Evolutionary conservation across 2,113 vertebrate species (phyloP).

Genomic region (Raphicerus campestris): DNA sequence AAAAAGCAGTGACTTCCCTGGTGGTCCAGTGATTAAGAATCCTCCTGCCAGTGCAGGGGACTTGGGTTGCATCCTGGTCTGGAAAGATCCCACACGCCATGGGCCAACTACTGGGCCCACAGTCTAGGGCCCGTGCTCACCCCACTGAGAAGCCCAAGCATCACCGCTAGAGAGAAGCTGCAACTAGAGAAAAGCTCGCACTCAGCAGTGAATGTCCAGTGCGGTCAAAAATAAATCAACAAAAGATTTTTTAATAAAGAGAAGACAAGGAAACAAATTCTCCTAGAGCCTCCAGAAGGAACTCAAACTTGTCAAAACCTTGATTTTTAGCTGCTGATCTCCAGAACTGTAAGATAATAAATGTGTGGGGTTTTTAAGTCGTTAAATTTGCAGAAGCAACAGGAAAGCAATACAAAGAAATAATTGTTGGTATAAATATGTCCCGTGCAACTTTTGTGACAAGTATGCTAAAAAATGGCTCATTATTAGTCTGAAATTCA

Average conservation of each 20-base stretch:
- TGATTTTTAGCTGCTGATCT: neutral
- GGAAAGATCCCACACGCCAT: neutral
- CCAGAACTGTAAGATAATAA: neutral
- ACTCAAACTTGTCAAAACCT: neutral
- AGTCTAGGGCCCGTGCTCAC: neutral
- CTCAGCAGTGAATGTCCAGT: neutral
- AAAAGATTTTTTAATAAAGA: neutral
- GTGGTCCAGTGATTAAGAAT: neutral
- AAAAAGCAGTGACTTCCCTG: neutral
- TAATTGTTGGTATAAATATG: neutral
- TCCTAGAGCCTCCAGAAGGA: neutral
- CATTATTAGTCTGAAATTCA: neutral
- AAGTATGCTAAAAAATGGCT: neutral
- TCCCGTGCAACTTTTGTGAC: neutral
- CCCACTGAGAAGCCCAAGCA: neutral
- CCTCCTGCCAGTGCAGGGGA: neutral
- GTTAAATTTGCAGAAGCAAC: neutral
- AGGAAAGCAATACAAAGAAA: neutral
- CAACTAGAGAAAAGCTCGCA: neutral
- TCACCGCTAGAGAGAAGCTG: accelerated
- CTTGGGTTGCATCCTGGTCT: neutral
- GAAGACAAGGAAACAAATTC: neutral
- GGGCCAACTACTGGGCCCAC: neutral
- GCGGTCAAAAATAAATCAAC: neutral
- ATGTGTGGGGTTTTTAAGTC: neutral